Conservation (phyloP, 2,113 vertebrate species). For the Strigops habroptila region DNA sequence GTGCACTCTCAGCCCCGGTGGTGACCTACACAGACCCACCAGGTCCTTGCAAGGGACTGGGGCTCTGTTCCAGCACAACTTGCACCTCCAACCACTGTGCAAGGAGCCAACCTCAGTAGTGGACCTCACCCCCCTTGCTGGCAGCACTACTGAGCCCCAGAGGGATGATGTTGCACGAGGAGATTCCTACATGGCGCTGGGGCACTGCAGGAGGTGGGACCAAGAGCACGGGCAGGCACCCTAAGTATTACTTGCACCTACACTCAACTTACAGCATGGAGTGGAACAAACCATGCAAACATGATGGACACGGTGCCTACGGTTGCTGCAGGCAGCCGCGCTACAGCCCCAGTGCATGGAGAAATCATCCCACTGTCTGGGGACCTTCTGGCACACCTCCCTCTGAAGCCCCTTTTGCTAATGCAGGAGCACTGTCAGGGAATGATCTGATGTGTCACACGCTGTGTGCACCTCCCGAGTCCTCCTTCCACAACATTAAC, state of each 20-base stretch:
- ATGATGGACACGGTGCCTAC: rapidly evolving
- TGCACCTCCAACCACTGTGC: rapidly evolving
- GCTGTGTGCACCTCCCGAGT: rapidly evolving
- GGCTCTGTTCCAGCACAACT: background rate
- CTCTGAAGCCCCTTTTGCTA: rapidly evolving
- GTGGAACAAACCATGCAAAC: rapidly evolving
- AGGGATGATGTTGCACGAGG: background rate
- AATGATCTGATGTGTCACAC: background rate
- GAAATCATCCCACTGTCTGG: background rate
- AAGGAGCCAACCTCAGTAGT: rapidly evolving
- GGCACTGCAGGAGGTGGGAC: background rate
- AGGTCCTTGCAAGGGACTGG: rapidly evolving
- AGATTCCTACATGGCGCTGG: rapidly evolving
- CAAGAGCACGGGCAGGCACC: background rate
- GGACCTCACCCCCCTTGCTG: background rate
- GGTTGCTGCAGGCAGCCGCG: rapidly evolving
- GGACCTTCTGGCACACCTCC: background rate
- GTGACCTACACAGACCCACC: rapidly evolving
- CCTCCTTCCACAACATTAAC: background rate
- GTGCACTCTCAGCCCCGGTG: rapidly evolving
- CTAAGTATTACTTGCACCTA: background rate
- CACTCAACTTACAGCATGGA: rapidly evolving
- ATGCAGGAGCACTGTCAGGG: background rate
- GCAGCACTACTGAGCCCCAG: background rate
- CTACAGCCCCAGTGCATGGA: background rate